phyloP scores from a whole-genome alignment of 2,113 vertebrate species.

The Bucco capensis region DNA sequence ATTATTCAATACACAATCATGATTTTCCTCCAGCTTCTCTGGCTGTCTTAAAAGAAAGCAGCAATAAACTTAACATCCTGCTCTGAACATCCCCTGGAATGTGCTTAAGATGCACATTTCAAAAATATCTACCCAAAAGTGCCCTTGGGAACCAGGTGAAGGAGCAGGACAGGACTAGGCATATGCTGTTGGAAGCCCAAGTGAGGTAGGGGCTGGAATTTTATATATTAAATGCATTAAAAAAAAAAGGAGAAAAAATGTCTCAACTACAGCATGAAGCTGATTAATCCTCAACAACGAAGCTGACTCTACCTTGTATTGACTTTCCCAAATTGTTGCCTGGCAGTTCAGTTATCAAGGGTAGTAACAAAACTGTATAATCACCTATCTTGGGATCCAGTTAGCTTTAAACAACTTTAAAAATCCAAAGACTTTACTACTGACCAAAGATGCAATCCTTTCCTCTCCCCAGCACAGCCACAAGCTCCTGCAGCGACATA shows the following conservation, averaged over 20 bases:
- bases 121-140: background rate
- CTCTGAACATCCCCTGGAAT: background rate
- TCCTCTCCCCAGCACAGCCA: background rate
- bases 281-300: background rate
- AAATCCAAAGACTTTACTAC: background rate
- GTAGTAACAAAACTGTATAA: background rate
- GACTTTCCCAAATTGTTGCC: background rate
- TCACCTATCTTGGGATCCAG: background rate
- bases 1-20: background rate
- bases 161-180: background rate
- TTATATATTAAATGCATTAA: background rate
- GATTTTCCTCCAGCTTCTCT: background rate
- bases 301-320: background rate
- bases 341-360: background rate
- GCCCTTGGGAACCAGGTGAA: background rate
- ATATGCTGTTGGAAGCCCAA: background rate
- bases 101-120: background rate
- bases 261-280: background rate
- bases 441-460: background rate
- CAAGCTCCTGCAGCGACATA: background rate
- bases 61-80: background rate
- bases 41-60: background rate
- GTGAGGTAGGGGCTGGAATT: background rate
- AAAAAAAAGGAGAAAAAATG: background rate
- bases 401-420: background rate